Evolutionary conservation across 2,888 invertebrate genomes (phyloP).

Genomic region (Drosophila algonquin): DNA sequence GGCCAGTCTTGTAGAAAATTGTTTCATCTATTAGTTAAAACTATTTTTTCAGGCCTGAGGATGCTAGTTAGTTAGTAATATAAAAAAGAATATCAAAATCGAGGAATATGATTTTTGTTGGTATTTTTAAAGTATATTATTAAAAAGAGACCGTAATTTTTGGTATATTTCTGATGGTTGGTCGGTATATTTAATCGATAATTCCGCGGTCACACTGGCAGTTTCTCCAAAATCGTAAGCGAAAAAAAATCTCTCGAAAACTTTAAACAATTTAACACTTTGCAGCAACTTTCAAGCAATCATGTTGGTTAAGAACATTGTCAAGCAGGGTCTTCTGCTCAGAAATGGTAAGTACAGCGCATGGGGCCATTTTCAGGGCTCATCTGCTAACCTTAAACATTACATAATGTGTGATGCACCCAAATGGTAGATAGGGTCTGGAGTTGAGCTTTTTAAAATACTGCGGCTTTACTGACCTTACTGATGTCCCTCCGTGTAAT

Average conservation of each 20-base stretch:
- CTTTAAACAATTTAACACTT: conserved; percentile 17
- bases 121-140: no score
- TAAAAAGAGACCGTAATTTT: no score
- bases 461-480: background rate
- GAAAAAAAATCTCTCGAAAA: conserved; percentile 31
- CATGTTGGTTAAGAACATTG: conserved; percentile 82
- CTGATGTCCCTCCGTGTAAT: background rate
- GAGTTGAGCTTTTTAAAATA: background rate
- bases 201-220: no score
- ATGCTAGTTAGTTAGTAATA: no score
- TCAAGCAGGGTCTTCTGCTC: conserved; percentile 77
- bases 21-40: no score
- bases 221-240: conserved; percentile 9
- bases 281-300: conserved; percentile 54
- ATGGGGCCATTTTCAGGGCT: background rate
- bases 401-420: conserved; percentile 76
- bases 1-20: no score
- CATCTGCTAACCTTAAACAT: conserved; percentile 75
- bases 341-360: conserved; percentile 75
- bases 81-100: no score
- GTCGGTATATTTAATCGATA: no score
- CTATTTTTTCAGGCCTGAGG: no score
- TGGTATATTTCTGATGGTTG: no score
- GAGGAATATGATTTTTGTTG: no score
- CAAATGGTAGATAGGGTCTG: conserved; percentile 1